Base-by-base conservation (phyloP, 2,113 vertebrate genomes). In the Tretioscincus oriximinensis region DNA sequence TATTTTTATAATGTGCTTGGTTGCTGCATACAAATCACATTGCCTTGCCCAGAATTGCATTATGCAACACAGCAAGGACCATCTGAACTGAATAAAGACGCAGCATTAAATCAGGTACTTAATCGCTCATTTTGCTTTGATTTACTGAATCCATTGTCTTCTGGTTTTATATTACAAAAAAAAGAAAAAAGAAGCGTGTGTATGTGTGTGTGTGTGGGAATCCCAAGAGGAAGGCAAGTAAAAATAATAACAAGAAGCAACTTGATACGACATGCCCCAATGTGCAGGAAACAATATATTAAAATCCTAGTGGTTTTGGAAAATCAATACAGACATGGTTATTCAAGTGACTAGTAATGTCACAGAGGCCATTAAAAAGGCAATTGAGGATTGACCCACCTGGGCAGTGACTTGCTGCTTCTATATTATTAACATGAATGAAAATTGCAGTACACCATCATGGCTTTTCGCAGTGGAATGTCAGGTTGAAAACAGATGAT, bases 111-210 rank as follows among this genome's bases (percentile, higher is more conserved):
- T 87, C 54, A 22, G 70, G 49, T 85, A 86, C 81, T 93, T 94
- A 92, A 93, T 94, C 88, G 92, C 67, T 92, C 29, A 60, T 92
- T 91, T 91, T 83, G 81, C 83, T 90, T 90, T 94, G 93, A 96
- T 94, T 95, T 95, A 94, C 89, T 82, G 88, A 88, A 84, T 80
- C 86, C 89, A 87, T 92, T 91, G 90, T 93, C 80, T 93, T 93
- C 90, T 86, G 80, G 80, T 92, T 93, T 87, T 90, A 78, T 81
- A 88, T 86, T 90, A 90, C 88, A 77, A 86, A 90, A 92, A 91
- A 90, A 91, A 89, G 61, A 92, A 84, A 21, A 10, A n/a, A n/a
- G n/a, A n/a, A n/a, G n/a, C n/a, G n/a, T n/a, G n/a, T n/a, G n/a
- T n/a, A n/a, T n/a, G n/a, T n/a, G n/a, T n/a, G n/a, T n/a, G n/a